phyloP scores from a whole-genome alignment of 2,113 vertebrate genomes.

The Hippopotamus amphibius region DNA sequence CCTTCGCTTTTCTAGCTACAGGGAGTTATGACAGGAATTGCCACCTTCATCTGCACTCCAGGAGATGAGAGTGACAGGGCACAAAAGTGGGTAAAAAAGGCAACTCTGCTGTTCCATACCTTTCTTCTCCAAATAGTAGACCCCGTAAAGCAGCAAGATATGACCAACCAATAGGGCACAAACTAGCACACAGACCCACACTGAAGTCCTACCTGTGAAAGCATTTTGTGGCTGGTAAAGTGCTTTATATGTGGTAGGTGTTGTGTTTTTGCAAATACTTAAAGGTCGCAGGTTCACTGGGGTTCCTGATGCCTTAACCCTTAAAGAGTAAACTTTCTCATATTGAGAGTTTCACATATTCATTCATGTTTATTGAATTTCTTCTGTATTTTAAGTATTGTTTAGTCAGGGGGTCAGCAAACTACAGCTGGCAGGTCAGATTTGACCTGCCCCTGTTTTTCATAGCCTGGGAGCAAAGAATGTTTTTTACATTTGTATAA shows the following conservation, averaged over 20 bases:
- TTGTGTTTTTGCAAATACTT: slow-evolving; percentile 1
- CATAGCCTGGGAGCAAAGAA: neutral
- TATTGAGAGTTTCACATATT: slow-evolving; percentile 25
- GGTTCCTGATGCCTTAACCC: neutral
- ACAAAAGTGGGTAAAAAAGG: neutral
- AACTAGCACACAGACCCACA: neutral
- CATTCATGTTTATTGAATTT: neutral
- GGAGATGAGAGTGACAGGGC: neutral
- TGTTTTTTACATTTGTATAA: neutral
- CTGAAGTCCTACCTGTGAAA: neutral
- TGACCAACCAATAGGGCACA: neutral
- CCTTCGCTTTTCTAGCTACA: neutral
- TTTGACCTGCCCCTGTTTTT: neutral
- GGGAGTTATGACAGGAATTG: neutral
- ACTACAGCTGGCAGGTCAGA: neutral
- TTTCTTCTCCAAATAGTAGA: slow-evolving; percentile 3
- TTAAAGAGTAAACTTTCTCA: slow-evolving; percentile 33
- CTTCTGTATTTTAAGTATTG: neutral
- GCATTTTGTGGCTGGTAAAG: neutral
- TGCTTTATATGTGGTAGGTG: neutral
- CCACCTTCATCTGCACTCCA: neutral
- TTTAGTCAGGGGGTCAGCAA: slow-evolving; percentile 6
- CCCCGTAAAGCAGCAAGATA: neutral
- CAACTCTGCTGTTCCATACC: neutral
- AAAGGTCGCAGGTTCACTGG: neutral